These are phyloP conservation scores for Globia sparganii DNA, from an alignment of 2,888 invertebrate species.

Conservation along the genomic window DNA sequence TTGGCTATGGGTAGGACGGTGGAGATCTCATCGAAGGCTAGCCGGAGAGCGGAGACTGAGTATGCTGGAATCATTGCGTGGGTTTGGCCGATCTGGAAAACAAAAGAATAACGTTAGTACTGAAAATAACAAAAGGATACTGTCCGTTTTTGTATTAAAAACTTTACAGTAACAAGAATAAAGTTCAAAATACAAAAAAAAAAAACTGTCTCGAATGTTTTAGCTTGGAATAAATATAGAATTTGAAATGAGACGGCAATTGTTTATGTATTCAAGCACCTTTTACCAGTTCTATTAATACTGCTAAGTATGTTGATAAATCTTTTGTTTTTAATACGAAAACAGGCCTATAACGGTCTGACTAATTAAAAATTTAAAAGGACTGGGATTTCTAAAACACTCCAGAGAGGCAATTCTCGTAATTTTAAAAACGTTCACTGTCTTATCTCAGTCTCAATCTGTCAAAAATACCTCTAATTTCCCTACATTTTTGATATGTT, in stretches of 20 bases:
- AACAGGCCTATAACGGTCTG: neutral
- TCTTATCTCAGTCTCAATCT: too few relatives aligned
- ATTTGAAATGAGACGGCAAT: neutral
- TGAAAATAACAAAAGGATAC: neutral
- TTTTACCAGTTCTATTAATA: neutral
- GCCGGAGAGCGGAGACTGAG: conserved; percentile 83
- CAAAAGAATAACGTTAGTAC: conserved; percentile 1
- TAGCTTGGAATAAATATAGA: neutral
- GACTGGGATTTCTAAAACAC: neutral
- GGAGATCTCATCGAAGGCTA: conserved; percentile 86
- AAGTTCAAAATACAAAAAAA: neutral
- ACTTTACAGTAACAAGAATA: neutral
- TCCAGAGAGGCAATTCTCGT: too few relatives aligned
- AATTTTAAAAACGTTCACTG: too few relatives aligned
- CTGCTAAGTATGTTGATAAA: neutral
- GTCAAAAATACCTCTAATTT: too few relatives aligned
- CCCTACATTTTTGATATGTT: too few relatives aligned
- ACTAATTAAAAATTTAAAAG: neutral
- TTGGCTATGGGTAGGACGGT: conserved; percentile 84
- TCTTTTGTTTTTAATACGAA: neutral
- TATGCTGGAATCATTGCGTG: conserved; percentile 87
- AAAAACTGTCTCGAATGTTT: neutral
- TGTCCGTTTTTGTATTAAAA: neutral
- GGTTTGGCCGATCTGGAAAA: conserved; percentile 75
- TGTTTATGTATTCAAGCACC: neutral